Percentiles rank a stretch among this genome's conserved stretches.
These are phyloP conservation scores for Exaiptasia diaphana DNA, from an alignment of 64 coral and sea anemone genomes.

Conservation along the genomic window DNA sequence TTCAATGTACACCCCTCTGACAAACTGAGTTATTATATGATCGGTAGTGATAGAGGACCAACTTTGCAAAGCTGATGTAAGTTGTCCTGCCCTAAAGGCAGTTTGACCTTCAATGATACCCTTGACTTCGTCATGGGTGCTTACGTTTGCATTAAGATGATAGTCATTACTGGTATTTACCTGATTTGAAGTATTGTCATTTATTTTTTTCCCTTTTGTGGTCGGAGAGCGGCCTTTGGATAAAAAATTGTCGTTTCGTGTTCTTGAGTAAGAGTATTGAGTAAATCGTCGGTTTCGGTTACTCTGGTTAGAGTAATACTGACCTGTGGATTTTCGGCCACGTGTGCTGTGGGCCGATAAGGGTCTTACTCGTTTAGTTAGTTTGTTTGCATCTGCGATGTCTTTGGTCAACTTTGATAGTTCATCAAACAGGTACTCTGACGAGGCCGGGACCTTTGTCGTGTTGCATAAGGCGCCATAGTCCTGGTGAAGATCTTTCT, in stretches of 20 bases:
- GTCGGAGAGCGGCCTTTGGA: constrained; percentile 27
- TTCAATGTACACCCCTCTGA: constrained; percentile 20
- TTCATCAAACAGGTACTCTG: constrained; percentile 61
- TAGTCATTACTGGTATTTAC: constrained; percentile 2
- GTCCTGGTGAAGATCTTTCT: constrained; percentile 39
- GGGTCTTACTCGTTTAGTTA: constrained; percentile 25
- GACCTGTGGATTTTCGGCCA: constrained; percentile 6
- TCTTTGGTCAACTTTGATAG: constrained; percentile 60
- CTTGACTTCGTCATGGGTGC: constrained; percentile 9
- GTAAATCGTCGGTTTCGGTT: constrained; percentile 25
- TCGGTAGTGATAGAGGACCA: constrained; percentile 7
- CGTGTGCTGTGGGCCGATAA: neutral
- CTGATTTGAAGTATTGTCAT: neutral
- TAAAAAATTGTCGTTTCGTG: constrained; percentile 23
- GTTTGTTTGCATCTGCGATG: constrained; percentile 50
- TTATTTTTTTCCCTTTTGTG: constrained; percentile 22
- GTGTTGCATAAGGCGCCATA: constrained; percentile 33
- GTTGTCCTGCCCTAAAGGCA: constrained; percentile 32
- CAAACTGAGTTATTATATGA: constrained; percentile 6
- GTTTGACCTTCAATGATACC: constrained; percentile 17
- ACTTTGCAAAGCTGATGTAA: constrained; percentile 5
- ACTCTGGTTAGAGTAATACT: constrained; percentile 9
- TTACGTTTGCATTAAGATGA: neutral
- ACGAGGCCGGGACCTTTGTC: constrained; percentile 13
- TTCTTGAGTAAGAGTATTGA: constrained; percentile 12